Evolutionary conservation across 2,113 vertebrate genomes (phyloP).

Genomic region (rabbit (Oryctolagus cuniculus)): mOryCun1.1 NC_091441.1:67091501-67092000

Average conservation of each 20-base stretch:
- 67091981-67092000: too few species aligned
- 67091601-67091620: constrained; percentile 18
- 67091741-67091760: constrained; percentile 13
- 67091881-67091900: too few species aligned
- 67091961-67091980: too few species aligned
- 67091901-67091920: too few species aligned
- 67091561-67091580: not conserved
- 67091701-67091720: not conserved
- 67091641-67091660: constrained; percentile 55
- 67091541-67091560: not conserved
- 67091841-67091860: too few species aligned
- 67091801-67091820: constrained; percentile 42
- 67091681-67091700: constrained; percentile 17
- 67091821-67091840: too few species aligned
- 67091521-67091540: not conserved
- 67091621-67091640: constrained; percentile 26
- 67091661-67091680: constrained; percentile 29
- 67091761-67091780: not conserved
- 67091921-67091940: too few species aligned
- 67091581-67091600: constrained; percentile 16
- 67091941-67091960: too few species aligned
- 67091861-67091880: too few species aligned
- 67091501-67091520: not conserved
- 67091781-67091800: constrained; percentile 1
- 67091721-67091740: not conserved